A percentile compares a stretch with the other conserved stretches of the same genome.
phyloP scores from a whole-genome alignment of 2,113 vertebrate genomes.

The Phyllostomus discolor region DNA sequence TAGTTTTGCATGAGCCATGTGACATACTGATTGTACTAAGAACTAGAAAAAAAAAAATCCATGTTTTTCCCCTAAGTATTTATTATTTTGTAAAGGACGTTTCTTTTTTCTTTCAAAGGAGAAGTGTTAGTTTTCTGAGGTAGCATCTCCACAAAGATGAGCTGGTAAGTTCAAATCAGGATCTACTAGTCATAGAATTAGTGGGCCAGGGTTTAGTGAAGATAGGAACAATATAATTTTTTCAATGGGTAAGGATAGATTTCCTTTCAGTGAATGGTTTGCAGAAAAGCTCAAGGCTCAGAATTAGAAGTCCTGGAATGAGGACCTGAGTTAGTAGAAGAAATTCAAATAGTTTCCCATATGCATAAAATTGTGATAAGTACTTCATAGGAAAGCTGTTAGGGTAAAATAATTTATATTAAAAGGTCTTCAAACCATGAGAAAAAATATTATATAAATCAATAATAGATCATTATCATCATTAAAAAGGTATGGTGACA shows the following conservation, averaged over 20 bases:
- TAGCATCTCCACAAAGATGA: neutral
- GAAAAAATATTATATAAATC: constrained; percentile 31
- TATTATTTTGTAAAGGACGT: neutral
- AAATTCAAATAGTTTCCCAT: constrained; percentile 15
- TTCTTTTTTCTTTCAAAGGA: neutral
- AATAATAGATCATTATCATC: constrained; percentile 38
- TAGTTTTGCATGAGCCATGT: neutral
- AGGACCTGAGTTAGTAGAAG: neutral
- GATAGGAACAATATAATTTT: neutral
- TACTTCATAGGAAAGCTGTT: constrained; percentile 13
- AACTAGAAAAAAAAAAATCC: neutral
- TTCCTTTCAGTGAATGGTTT: constrained; percentile 2
- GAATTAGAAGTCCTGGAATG: constrained; percentile 23
- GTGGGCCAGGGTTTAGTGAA: neutral
- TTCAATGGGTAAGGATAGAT: neutral
- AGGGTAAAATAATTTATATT: constrained; percentile 33
- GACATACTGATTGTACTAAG: neutral
- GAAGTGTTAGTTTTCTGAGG: neutral
- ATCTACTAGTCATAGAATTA: constrained; percentile 22
- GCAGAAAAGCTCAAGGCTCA: neutral
- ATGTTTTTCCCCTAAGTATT: neutral
- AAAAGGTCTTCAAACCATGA: constrained; percentile 16
- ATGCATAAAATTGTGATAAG: constrained; percentile 13
- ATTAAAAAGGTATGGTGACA: neutral
- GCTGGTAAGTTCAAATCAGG: neutral